Percentiles rank a stretch among this genome's conserved stretches.
Conservation (phyloP, 35 echinoderm and acorn worm genomes). For the Eucidaris tribuloides region DNA sequence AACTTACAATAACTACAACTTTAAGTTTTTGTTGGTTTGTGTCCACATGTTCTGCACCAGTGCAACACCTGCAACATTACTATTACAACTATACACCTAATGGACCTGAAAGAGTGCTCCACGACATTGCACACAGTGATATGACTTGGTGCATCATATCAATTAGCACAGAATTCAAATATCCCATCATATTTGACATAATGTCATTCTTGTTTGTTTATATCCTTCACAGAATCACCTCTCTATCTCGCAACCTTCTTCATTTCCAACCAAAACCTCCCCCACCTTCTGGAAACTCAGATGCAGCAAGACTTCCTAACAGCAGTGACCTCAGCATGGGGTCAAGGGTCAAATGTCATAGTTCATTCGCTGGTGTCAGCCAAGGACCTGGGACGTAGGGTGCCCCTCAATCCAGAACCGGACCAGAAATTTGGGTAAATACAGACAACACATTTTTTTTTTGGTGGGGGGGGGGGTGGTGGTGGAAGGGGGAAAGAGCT, state of each 20-base stretch:
- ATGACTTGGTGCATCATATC: background rate
- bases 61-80: no score
- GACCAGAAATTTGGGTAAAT: background rate
- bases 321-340: background rate
- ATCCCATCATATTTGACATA: no score
- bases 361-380: background rate
- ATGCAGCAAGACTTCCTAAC: background rate
- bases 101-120: no score
- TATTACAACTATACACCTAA: no score
- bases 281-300: background rate
- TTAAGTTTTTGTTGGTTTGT: no score
- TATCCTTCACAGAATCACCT: background rate
- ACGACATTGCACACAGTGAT: no score
- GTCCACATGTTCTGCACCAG: no score
- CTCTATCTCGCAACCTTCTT: slow-evolving; percentile 23
- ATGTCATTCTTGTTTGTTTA: no score
- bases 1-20: background rate
- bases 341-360: background rate
- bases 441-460: no score
- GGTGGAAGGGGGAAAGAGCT: no score
- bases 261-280: slow-evolving; percentile 12
- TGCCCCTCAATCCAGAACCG: background rate
- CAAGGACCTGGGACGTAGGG: background rate
- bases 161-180: background rate
- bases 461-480: no score